phyloP scores from a whole-genome alignment of 2,888 invertebrate species.

The Polymixis flavicincta region DNA sequence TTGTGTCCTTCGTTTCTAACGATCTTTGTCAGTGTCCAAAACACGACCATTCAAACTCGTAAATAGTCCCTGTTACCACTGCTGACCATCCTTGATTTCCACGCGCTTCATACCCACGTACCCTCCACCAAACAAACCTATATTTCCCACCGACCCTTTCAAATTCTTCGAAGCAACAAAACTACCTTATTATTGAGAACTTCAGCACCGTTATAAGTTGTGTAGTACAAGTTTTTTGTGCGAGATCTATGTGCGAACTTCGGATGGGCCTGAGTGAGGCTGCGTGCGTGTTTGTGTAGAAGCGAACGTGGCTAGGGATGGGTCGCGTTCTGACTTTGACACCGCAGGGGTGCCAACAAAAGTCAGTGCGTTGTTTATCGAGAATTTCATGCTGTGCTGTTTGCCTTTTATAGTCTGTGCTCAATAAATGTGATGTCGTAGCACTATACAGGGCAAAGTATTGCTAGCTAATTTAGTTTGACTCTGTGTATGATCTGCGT shows the following conservation, averaged over 20 bases:
- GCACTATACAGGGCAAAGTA: no score
- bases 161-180: conserved; percentile 30
- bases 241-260: conserved; percentile 57
- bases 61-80: no score
- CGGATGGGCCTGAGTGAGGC: conserved; percentile 14
- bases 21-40: no score
- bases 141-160: conserved; percentile 24
- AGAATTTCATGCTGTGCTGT: background rate
- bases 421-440: no score
- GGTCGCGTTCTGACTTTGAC: background rate
- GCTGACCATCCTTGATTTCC: no score
- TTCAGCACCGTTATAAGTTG: conserved; percentile 18
- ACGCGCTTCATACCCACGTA: no score
- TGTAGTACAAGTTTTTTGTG: conserved; percentile 48
- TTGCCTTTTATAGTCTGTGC: no score
- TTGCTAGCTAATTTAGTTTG: no score
- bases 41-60: no score
- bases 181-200: conserved; percentile 49
- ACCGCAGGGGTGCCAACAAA: conserved; percentile 24
- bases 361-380: background rate
- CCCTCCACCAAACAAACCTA: background rate
- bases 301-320: background rate
- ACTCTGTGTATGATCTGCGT: no score
- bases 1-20: no score
- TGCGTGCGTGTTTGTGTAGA: conserved; percentile 4